Evolutionary conservation across 2,113 vertebrate genomes (phyloP), one percentile per base, ranked within the genome.

Genomic region (Zosterops lateralis): DNA sequence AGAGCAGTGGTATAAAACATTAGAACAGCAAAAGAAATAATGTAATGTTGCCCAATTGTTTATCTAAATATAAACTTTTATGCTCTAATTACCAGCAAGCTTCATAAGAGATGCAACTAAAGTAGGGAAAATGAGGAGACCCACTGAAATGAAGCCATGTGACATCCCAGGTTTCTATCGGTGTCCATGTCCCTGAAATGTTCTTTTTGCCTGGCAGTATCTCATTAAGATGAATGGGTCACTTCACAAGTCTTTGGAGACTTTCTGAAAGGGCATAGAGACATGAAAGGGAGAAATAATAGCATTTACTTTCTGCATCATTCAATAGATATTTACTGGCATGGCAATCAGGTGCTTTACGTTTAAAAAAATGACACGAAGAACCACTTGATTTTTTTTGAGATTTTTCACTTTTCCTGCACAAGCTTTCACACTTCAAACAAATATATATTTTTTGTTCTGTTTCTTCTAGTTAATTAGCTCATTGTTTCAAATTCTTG

Each of bases 211-310:
- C 51, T 81, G 76, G 48, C 36, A 78, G n/a, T 48, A 92, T 42
- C 79, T 94, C 86, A 89, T 81, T 66, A 81, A 93, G 86, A 89
- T 78, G 80, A 95, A 89, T 57, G 50, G 68, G 48, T 68, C 61
- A 45, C 47, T 86, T 88, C 47, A 84, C 17, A 67, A 67, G n/a
- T 71, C 83, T 85, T 73, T 84, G 57, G 85, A 90, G 88, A 80
- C 20, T 42, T 87, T 87, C 67, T 85, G 50, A 94, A 95, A 94
- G 67, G 85, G 71, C 64, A 91, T 2, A 40, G 32, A 84, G 53
- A 79, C 13, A 47, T 32, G 21, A 86, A 94, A 90, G 22, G 40
- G 31, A 73, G 84, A 83, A 90, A 80, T 73, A 10, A 80, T 7
- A 79, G 61, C 62, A 79, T 78, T 84, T 93, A 70, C 47, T 34